phyloP scores from a whole-genome alignment of 2,888 invertebrate species.

The Xanthia icteritia region DNA sequence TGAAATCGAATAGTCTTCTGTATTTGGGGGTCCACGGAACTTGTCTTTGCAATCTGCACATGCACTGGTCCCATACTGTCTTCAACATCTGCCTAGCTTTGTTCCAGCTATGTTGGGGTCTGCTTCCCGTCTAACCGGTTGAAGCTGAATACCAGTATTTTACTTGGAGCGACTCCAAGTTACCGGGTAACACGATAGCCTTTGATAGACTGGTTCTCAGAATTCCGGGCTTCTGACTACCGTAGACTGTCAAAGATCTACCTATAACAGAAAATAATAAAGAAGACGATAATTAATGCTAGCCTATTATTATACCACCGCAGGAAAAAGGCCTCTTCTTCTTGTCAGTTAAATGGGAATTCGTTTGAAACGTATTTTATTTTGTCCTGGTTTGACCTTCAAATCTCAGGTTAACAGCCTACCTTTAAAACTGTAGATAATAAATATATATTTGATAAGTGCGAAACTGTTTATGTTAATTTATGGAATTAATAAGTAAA shows the following conservation, averaged over 20 bases:
- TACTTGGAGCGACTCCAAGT: not conserved
- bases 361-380: not conserved
- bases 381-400: not conserved
- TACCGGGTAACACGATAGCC: not conserved
- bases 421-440: not conserved
- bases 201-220: not conserved
- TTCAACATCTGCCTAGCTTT: not conserved
- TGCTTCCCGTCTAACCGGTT: not conserved
- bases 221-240: not conserved
- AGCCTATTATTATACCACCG: too few relatives aligned
- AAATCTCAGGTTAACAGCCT: not conserved
- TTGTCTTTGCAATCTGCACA: not conserved
- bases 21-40: not conserved
- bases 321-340: too few relatives aligned
- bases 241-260: not conserved
- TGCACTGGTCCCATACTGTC: not conserved
- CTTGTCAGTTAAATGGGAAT: too few relatives aligned
- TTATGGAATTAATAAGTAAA: conserved; percentile 6
- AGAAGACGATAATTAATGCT: not conserved
- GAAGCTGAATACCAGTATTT: not conserved
- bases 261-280: not conserved
- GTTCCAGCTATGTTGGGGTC: not conserved
- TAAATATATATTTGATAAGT: not conserved
- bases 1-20: not conserved
- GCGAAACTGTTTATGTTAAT: conserved; percentile 17